Evolutionary conservation across 2,888 invertebrate genomes (phyloP).

Genomic region (Campoplex capitator): DNA sequence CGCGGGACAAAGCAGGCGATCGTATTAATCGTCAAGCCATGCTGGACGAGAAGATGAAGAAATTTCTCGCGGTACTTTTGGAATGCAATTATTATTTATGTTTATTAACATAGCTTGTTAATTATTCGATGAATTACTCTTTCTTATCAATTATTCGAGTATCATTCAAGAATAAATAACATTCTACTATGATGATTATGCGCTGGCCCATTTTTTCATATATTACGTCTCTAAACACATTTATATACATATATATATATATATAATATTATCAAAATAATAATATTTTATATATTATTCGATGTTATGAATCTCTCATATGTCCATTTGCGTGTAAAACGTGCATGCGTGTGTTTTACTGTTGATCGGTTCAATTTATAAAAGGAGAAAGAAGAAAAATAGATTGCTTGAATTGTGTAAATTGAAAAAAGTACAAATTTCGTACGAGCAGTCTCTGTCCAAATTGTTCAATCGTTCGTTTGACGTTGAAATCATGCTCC

Average conservation of each 20-base stretch:
- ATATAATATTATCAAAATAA: not conserved
- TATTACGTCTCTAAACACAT: constrained; percentile 24
- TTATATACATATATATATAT: not conserved
- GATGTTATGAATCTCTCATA: constrained; percentile 63
- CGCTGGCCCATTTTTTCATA: constrained; percentile 56
- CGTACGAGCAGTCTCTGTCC: not conserved
- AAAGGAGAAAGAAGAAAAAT: not conserved
- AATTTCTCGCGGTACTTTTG: constrained; percentile 93
- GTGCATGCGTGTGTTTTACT: constrained; percentile 80
- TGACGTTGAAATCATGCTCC: not conserved
- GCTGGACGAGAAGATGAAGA: constrained; percentile 97
- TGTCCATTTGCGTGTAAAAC: constrained; percentile 77
- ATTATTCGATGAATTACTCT: constrained; percentile 33
- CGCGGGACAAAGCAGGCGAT: constrained; percentile 89
- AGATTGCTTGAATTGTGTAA: not conserved
- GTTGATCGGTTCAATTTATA: constrained; percentile 73
- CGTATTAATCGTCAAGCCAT: constrained; percentile 93
- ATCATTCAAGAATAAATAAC: constrained; percentile 5
- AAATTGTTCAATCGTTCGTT: not conserved
- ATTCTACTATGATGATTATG: constrained; percentile 32
- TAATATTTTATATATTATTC: constrained; percentile 57
- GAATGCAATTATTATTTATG: constrained; percentile 63
- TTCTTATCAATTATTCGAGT: not conserved
- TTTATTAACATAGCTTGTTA: constrained; percentile 41
- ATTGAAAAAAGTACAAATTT: not conserved